A percentile compares a stretch with the other conserved stretches of the same genome.
Conservation (phyloP, 2,888 invertebrate species). For the Drosophila anomalata region DNA sequence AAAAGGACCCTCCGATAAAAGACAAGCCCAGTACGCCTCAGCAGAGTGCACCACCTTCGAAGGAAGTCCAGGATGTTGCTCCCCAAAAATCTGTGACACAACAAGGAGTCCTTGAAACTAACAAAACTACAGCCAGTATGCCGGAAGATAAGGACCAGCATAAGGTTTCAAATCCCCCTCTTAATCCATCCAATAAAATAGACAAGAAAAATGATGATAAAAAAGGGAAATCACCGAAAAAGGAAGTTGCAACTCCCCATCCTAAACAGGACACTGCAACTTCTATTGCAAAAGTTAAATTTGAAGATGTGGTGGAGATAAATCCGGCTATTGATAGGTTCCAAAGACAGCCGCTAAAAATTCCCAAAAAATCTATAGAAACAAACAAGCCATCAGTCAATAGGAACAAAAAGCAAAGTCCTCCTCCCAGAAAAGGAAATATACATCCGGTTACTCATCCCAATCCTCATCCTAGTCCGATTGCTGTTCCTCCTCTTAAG, state of each 20-base stretch:
- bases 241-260: no score
- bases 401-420: neutral
- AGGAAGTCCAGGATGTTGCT: neutral
- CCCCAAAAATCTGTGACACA: neutral
- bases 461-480: neutral
- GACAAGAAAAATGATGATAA: no score
- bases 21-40: neutral
- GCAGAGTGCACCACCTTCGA: neutral
- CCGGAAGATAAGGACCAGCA: neutral
- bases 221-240: no score
- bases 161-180: no score
- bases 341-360: no score
- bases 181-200: no score
- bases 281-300: no score
- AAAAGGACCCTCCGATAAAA: neutral
- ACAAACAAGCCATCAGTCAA: neutral
- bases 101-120: neutral
- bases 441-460: neutral
- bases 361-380: neutral
- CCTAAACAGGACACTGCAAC: no score
- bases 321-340: no score
- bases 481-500: neutral
- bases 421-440: neutral
- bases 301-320: no score
- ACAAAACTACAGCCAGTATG: neutral